Evolutionary conservation across 2,113 vertebrate genomes (phyloP).

Genomic region (Embiotoca jacksoni): DNA sequence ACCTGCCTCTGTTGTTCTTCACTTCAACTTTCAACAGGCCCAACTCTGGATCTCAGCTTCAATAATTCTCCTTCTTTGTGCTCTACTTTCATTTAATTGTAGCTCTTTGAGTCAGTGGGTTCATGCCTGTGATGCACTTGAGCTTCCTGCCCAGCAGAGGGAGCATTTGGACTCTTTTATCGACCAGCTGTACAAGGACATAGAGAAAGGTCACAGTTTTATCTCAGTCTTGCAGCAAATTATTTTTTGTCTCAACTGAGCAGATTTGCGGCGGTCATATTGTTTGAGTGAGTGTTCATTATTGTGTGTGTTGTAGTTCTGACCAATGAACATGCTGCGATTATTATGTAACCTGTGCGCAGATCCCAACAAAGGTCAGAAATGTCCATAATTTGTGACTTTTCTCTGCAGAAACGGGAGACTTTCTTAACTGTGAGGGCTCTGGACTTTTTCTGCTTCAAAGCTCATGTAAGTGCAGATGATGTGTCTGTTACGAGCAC

Average conservation of each 20-base stretch:
- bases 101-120: constrained; percentile 99
- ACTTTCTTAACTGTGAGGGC: constrained; percentile 99
- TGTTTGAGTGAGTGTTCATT: not conserved
- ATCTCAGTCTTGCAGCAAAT: constrained; percentile 48
- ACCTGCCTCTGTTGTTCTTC: not conserved
- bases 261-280: constrained; percentile 23
- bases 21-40: not conserved
- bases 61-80: not conserved
- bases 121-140: constrained; percentile 92
- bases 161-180: constrained; percentile 95
- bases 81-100: not conserved
- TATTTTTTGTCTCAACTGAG: constrained; percentile 24
- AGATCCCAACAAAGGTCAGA: constrained; percentile 21
- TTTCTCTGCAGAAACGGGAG: constrained; percentile 90
- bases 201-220: constrained; percentile 91
- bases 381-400: constrained; percentile 28
- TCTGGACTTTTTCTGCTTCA: constrained; percentile 97
- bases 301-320: constrained; percentile 13
- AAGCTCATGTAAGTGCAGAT: constrained; percentile 93
- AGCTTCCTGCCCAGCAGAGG: constrained; percentile 90
- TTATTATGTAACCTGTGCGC: constrained; percentile 21
- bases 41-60: not conserved
- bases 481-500: not conserved
- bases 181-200: constrained; percentile 98
- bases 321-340: not conserved